phyloP scores from a whole-genome alignment of 2,113 vertebrate genomes.

The Amphiprion ocellaris region DNA sequence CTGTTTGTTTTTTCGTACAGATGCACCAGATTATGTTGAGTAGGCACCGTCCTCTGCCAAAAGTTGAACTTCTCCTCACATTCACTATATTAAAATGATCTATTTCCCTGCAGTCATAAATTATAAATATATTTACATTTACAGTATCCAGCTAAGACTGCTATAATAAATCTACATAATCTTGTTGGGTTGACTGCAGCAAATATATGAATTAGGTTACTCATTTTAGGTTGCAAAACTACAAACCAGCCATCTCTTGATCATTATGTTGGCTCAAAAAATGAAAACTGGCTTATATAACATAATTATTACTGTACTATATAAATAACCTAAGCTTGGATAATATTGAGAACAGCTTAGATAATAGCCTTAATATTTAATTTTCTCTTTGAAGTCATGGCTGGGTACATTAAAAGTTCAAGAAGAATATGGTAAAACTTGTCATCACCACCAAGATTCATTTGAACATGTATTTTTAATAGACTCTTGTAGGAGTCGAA shows the following conservation, averaged over 20 bases:
- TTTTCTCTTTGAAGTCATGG: conserved; percentile 76
- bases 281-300: conserved; percentile 64
- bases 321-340: conserved; percentile 73
- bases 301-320: conserved; percentile 61
- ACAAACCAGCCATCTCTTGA: conserved; percentile 53
- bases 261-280: conserved; percentile 53
- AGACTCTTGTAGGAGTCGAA: conserved; percentile 60
- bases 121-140: conserved; percentile 73
- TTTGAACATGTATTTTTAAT: conserved; percentile 81
- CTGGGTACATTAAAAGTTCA: conserved; percentile 75
- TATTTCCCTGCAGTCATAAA: conserved; percentile 68
- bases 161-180: conserved; percentile 65
- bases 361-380: conserved; percentile 83
- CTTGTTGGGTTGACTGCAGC: conserved; percentile 65
- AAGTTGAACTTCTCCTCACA: conserved; percentile 25
- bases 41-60: conserved; percentile 40
- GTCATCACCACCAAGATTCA: conserved; percentile 73
- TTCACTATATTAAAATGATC: conserved; percentile 49
- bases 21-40: conserved; percentile 56
- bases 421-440: conserved; percentile 76
- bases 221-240: conserved; percentile 64
- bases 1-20: conserved; percentile 44
- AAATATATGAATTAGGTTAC: conserved; percentile 67
- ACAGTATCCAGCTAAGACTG: conserved; percentile 61
- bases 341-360: conserved; percentile 75